These are phyloP conservation scores for Bursaphelenchus mucronatus DNA, from an alignment of 1,140 invertebrate species.

Conservation along the genomic window DNA sequence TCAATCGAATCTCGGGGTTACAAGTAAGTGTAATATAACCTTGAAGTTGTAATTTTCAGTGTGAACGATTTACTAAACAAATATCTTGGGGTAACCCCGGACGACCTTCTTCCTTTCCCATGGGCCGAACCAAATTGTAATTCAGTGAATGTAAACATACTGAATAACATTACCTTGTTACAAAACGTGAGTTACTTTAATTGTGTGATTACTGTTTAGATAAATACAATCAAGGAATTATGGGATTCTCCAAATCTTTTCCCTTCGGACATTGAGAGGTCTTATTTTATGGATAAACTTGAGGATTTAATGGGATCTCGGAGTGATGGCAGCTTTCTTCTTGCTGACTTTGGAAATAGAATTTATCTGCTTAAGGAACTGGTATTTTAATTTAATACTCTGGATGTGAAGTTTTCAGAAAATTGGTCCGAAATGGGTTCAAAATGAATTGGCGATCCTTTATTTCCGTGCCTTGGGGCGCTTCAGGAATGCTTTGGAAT, in stretches of 20 bases:
- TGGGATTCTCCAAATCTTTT: no score
- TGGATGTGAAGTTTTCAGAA: conserved; percentile 6
- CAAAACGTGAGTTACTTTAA: no score
- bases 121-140: conserved; percentile 20
- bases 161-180: background rate
- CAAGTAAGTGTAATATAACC: no score
- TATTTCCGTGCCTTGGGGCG: conserved; percentile 19
- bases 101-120: conserved; percentile 24
- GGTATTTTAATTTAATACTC: conserved; percentile 4
- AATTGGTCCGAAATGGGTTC: conserved; percentile 27
- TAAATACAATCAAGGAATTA: no score
- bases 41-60: no score
- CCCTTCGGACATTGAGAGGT: background rate
- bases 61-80: conserved; percentile 26
- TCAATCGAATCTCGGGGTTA: no score
- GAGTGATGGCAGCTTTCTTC: conserved; percentile 3
- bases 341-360: conserved; percentile 22
- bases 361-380: conserved; percentile 19
- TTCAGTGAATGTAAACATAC: background rate
- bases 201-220: no score
- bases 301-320: background rate
- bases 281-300: background rate
- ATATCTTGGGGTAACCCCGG: conserved; percentile 18
- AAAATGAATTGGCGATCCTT: conserved; percentile 11
- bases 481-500: conserved; percentile 18